Evolutionary conservation across 2,797 vertebrate species (phyloP).

Genomic region (Anniella stebbinsi): DNA sequence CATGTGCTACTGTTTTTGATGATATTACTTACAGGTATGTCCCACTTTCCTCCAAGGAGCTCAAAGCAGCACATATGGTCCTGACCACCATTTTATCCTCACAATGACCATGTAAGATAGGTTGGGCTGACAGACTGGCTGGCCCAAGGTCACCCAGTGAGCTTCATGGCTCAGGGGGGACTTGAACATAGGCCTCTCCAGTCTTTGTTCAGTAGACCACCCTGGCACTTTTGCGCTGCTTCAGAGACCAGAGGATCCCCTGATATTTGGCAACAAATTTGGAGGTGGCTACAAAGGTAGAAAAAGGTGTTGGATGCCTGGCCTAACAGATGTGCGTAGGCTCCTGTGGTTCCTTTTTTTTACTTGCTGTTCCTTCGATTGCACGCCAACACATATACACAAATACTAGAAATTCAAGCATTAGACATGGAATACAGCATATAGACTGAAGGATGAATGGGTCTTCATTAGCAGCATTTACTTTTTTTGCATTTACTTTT

Average conservation of each 20-base stretch:
- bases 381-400: not conserved
- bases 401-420: conserved; percentile 6
- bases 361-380: not conserved
- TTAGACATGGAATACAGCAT: not conserved
- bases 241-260: not conserved
- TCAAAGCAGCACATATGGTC: not conserved
- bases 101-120: not conserved
- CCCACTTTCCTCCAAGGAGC: not conserved
- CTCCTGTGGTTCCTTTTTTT: too few relatives aligned
- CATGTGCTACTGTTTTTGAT: not conserved
- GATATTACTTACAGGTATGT: not conserved
- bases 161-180: not conserved
- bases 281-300: not conserved
- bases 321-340: not conserved
- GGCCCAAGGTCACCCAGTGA: not conserved
- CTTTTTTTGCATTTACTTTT: not conserved
- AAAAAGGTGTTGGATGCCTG: not conserved
- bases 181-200: not conserved
- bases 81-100: not conserved
- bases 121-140: not conserved
- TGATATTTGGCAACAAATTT: not conserved
- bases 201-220: not conserved
- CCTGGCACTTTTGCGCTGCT: not conserved
- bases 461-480: too few relatives aligned
- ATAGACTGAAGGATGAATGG: not conserved